Evolutionary conservation across 2,888 invertebrate genomes (phyloP).

Genomic region (Halictus quadricinctus): DNA sequence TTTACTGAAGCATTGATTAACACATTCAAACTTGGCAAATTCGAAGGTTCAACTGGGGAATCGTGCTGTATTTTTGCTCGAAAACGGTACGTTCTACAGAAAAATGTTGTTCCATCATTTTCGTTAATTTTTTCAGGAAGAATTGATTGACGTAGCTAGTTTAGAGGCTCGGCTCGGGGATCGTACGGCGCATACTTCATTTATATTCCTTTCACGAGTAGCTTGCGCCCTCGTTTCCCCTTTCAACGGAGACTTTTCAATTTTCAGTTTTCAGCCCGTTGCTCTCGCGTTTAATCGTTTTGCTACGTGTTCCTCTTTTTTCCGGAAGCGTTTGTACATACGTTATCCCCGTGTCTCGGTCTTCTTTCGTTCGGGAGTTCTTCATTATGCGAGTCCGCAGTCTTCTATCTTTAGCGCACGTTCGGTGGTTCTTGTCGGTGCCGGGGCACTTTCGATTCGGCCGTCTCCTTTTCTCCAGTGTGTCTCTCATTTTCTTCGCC

Average conservation of each 20-base stretch:
- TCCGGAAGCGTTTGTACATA: background rate
- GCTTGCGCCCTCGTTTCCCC: background rate
- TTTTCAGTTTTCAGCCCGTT: background rate
- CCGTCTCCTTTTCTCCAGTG: background rate
- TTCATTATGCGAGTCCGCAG: background rate
- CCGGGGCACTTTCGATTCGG: background rate
- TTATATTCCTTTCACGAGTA: background rate
- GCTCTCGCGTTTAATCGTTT: background rate
- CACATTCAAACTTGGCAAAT: too few species aligned
- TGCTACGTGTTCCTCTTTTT: background rate
- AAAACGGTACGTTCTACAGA: too few species aligned
- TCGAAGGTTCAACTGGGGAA: too few species aligned
- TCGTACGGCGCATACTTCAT: background rate
- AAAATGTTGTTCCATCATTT: too few species aligned
- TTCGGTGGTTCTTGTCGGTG: background rate
- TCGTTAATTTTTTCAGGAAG: too few species aligned
- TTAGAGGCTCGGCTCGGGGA: background rate
- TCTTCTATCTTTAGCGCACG: background rate
- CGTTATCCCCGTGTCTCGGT: background rate
- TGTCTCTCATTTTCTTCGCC: conserved; percentile 20
- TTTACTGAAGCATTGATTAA: too few species aligned
- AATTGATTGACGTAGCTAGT: background rate
- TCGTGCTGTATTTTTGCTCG: too few species aligned
- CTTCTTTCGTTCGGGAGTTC: too few species aligned
- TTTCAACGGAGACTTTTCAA: background rate